These are phyloP conservation scores for Aelia acuminata DNA, from an alignment of 2,888 invertebrate species.

Conservation along the genomic window DNA sequence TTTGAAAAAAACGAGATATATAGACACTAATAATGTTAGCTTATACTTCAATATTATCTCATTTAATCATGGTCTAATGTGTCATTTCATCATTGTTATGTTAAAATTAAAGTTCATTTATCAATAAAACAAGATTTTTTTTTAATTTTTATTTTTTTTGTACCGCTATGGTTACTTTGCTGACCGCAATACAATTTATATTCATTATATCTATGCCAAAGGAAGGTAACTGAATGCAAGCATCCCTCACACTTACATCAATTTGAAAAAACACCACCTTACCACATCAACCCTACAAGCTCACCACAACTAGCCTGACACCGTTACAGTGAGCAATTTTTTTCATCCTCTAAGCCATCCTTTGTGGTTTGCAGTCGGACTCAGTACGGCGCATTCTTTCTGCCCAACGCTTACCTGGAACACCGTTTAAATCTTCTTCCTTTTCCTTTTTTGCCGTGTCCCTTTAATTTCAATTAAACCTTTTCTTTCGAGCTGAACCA, in stretches of 20 bases:
- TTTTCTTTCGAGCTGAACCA: background rate
- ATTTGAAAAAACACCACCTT: background rate
- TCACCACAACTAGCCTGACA: constrained; percentile 30
- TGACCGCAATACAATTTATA: background rate
- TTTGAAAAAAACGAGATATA: too few species aligned
- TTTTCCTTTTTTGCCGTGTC: background rate
- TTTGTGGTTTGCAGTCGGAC: background rate
- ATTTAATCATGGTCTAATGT: too few species aligned
- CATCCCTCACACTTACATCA: background rate
- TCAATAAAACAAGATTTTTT: too few species aligned
- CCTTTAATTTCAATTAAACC: background rate
- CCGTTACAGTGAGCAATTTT: constrained; percentile 19
- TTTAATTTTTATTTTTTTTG: background rate
- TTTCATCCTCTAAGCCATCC: constrained; percentile 8
- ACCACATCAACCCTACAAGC: background rate
- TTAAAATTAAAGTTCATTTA: too few species aligned
- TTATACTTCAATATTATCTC: too few species aligned
- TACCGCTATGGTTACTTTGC: too few species aligned
- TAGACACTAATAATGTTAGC: too few species aligned
- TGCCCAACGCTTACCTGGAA: background rate
- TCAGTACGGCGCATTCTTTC: background rate
- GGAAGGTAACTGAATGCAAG: constrained; percentile 11
- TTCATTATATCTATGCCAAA: background rate
- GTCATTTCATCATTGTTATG: too few species aligned
- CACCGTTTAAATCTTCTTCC: background rate